These are phyloP conservation scores for Lasioglossum lativentre DNA, from an alignment of 2,888 invertebrate genomes.

Conservation along the genomic window DNA sequence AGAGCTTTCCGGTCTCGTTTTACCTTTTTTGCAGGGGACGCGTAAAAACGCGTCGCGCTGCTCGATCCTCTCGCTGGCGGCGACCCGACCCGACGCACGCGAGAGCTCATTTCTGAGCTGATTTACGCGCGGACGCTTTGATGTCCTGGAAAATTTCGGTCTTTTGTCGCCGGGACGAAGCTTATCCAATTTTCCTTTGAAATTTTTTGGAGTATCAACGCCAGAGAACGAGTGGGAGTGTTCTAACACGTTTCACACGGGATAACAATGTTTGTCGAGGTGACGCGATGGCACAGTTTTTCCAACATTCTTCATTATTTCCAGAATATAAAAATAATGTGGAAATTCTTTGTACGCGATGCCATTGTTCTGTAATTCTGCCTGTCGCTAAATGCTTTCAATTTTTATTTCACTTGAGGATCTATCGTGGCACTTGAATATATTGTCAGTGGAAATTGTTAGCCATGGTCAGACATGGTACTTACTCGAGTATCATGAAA, in stretches of 20 bases:
- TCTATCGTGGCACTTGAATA: background rate
- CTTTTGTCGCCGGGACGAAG: background rate
- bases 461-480: too few relatives aligned
- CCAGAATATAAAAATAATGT: background rate
- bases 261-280: background rate
- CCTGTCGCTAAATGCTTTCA: background rate
- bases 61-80: background rate
- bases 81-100: background rate
- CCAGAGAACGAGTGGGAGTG: background rate
- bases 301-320: background rate
- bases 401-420: background rate
- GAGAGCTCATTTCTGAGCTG: background rate
- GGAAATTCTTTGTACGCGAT: background rate
- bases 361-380: background rate
- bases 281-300: background rate
- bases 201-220: background rate
- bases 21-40: background rate
- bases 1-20: constrained; percentile 2
- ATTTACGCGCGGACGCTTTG: constrained; percentile 20
- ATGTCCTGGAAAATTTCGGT: background rate
- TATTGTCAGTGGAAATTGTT: background rate
- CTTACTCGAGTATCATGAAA: background rate
- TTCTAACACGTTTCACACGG: background rate
- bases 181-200: constrained; percentile 7
- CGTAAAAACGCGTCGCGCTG: background rate